phyloP scores from a whole-genome alignment of 2,113 vertebrate species.

The Tachycineta bicolor region DNA sequence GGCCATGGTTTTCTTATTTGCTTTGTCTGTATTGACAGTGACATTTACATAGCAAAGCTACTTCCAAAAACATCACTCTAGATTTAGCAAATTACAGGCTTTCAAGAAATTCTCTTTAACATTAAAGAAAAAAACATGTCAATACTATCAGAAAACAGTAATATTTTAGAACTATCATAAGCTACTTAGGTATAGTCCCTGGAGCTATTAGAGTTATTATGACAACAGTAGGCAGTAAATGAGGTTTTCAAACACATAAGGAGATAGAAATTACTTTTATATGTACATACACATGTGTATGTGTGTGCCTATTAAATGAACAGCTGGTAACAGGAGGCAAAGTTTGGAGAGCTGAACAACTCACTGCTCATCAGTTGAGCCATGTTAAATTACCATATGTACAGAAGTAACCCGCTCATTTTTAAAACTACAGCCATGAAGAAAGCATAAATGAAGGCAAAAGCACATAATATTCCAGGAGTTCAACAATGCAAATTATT shows the following conservation, averaged over 20 bases:
- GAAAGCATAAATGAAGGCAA: neutral
- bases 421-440: neutral
- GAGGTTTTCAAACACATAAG: neutral
- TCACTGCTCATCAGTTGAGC: neutral
- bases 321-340: neutral
- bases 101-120: neutral
- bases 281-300: neutral
- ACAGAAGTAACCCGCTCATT: neutral
- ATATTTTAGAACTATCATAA: neutral
- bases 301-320: neutral
- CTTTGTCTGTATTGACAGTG: neutral
- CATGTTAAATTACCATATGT: neutral
- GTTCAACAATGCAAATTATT: neutral
- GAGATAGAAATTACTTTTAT: neutral
- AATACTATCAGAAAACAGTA: neutral
- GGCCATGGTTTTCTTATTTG: neutral
- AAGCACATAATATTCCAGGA: neutral
- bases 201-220: neutral
- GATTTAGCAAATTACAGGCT: slow-evolving; percentile 19
- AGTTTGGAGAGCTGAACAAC: neutral
- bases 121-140: neutral
- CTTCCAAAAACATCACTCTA: neutral
- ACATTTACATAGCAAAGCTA: neutral
- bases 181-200: neutral
- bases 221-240: neutral